These are phyloP conservation scores for Villa cingulata DNA, from an alignment of 2,888 invertebrate genomes.

Conservation along the genomic window DNA sequence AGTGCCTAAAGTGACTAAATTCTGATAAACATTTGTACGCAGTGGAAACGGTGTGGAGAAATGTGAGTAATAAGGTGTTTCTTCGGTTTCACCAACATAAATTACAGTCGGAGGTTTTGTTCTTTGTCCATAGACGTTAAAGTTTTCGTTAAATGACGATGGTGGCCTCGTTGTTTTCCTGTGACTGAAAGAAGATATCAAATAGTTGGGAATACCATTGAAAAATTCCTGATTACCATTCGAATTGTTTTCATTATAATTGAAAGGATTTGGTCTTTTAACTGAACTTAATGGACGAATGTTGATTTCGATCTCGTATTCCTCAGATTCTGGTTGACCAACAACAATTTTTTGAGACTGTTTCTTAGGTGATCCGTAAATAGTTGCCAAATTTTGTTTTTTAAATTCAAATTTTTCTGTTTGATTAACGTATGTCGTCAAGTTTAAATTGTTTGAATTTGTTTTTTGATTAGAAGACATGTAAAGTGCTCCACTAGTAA, in stretches of 20 bases:
- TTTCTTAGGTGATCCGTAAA: not conserved
- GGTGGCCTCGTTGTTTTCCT: constrained; percentile 1
- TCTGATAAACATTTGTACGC: constrained; percentile 27
- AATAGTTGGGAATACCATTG: constrained; percentile 8
- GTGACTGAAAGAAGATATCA: constrained; percentile 14
- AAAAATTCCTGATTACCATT: not conserved
- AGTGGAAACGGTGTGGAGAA: constrained; percentile 4
- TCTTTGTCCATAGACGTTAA: constrained; percentile 10
- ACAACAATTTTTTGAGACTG: constrained; percentile 28
- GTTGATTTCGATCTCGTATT: constrained; percentile 36
- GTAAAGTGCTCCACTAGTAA: not conserved
- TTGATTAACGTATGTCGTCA: not conserved
- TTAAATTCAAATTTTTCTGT: not conserved
- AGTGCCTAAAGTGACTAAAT: constrained; percentile 23
- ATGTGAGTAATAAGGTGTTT: not conserved
- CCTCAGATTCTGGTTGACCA: constrained; percentile 22
- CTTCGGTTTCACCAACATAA: constrained; percentile 27
- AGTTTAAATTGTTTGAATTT: not conserved
- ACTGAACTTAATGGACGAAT: constrained; percentile 29
- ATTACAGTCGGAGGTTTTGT: constrained; percentile 33
- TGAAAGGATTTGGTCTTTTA: constrained; percentile 10
- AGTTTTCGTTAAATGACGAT: constrained; percentile 2
- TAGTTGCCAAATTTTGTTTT: not conserved
- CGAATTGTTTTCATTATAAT: constrained; percentile 1
- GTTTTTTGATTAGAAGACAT: not conserved